Evolutionary conservation across 2,797 vertebrate species (phyloP).

Genomic region (Melanotaenia pygmaea): DNA sequence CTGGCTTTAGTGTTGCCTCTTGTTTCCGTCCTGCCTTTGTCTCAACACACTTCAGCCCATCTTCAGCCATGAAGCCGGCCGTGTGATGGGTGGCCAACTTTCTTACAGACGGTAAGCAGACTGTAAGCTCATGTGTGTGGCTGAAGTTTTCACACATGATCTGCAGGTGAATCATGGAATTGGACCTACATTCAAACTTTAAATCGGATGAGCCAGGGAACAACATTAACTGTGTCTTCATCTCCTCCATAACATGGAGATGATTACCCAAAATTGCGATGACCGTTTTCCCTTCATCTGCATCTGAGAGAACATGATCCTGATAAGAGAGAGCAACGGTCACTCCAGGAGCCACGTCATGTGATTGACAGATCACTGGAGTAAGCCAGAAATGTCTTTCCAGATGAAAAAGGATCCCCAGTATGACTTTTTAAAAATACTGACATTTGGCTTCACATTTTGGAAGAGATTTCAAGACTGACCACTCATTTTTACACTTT

Average conservation of each 20-base stretch:
- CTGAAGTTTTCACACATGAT: background rate
- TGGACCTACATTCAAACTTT: slow-evolving; percentile 43
- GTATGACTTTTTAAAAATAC: too few species aligned
- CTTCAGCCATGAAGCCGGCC: too few species aligned
- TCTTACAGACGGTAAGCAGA: background rate
- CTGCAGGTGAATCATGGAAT: slow-evolving; percentile 31
- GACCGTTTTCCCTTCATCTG: slow-evolving; percentile 36
- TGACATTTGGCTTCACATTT: too few species aligned
- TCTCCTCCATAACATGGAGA: background rate
- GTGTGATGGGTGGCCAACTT: background rate
- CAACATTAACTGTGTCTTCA: slow-evolving; percentile 26
- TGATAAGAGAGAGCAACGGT: slow-evolving; percentile 43
- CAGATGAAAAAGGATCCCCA: background rate
- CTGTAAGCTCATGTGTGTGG: background rate
- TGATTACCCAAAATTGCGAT: slow-evolving; percentile 27
- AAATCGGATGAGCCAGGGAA: fast-evolving
- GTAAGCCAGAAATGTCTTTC: too few species aligned
- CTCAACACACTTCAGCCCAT: background rate
- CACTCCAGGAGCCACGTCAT: too few species aligned
- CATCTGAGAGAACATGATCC: slow-evolving; percentile 32
- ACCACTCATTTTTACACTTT: too few species aligned
- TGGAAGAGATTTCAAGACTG: too few species aligned
- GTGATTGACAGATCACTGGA: too few species aligned
- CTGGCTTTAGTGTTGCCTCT: background rate
- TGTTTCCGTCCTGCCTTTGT: background rate